Evolutionary conservation across 1,140 invertebrate genomes (phyloP), one percentile per base, ranked within the genome.

Genomic region (Saxidomus purpurata): DNA sequence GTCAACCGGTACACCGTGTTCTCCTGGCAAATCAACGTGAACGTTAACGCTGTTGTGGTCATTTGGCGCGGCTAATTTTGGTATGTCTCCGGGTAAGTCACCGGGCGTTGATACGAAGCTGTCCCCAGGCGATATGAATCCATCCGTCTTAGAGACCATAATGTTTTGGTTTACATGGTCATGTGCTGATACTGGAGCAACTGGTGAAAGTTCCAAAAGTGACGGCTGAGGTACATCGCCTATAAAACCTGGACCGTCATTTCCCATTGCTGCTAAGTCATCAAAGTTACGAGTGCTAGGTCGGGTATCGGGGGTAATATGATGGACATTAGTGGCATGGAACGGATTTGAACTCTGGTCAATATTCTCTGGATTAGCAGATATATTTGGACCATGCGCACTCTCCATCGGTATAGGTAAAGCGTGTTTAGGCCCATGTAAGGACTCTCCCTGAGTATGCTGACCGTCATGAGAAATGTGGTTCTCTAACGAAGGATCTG

Each of bases 241-340:
- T 28, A 9, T 49, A 31, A 77, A 77, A 49, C 40, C 74, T 4
- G 28, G 1, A 49, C 40, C 43, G 34, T 8, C n/a, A 36, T 49
- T 52, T 6, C 34, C 40, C 0, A 77, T 34, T 19, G 28, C 47
- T 9, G 76, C n/a, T 31, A 79, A 38, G 19, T 79, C 49, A 59
- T 31, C 76, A 55, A 79, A 79, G 6, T 55, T 49, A 34, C 28
- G 6, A 43, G 43, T 22, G 1, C 13, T 28, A 55, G 22, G 19
- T 19, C 17, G 0, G 25, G 43, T 31, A 4, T 3, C 25, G 6
- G 36, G 31, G 28, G 31, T 25, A 36, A 1, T 22, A n/a, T 52
- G 28, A 34, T 79, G 76, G 11, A 79, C 76, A 55, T 79, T 79
- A 19, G 34, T 79, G 2, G 28, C 76, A 22, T 79, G 47, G 22